A percentile compares a stretch with the other conserved stretches of the same genome.
These are phyloP conservation scores for Diloba caeruleocephala DNA, from an alignment of 2,888 invertebrate genomes.

Conservation along the genomic window DNA sequence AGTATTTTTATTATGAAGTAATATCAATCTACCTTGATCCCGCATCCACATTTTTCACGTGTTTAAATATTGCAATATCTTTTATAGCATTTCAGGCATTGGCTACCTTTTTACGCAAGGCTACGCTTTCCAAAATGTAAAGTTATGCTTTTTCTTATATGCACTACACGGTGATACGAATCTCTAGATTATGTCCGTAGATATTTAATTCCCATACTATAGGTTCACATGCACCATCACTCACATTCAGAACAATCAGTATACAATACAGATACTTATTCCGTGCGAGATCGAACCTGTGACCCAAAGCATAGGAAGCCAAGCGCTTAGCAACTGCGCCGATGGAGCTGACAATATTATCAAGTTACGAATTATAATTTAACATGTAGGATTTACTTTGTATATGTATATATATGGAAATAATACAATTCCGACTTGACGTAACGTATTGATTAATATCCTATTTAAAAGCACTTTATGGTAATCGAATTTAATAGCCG, in stretches of 20 bases:
- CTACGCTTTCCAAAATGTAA: slow-evolving; percentile 1
- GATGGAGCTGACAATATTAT: no score
- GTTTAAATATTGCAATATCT: slow-evolving; percentile 49
- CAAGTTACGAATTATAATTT: no score
- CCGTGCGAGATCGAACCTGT: no score
- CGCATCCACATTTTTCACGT: slow-evolving; percentile 48
- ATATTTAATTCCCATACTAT: no score
- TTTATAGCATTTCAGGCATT: slow-evolving; percentile 40
- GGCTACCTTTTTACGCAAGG: slow-evolving; percentile 23
- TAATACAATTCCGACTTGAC: slow-evolving; percentile 33
- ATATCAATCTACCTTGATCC: slow-evolving; percentile 55
- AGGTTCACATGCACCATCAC: no score
- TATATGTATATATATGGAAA: not conserved
- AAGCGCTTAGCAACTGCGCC: no score
- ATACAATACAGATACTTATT: no score
- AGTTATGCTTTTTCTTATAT: slow-evolving; percentile 1
- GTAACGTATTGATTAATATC: slow-evolving; percentile 35
- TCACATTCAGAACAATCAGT: no score
- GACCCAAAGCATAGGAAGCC: no score
- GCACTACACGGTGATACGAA: not conserved
- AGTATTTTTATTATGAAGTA: slow-evolving; percentile 53
- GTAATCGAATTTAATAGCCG: slow-evolving; percentile 32
- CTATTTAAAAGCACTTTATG: slow-evolving; percentile 41
- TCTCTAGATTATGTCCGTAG: no score
- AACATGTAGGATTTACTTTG: no score